Conservation (phyloP, 2,888 invertebrate genomes). For the Acheta domesticus region DNA sequence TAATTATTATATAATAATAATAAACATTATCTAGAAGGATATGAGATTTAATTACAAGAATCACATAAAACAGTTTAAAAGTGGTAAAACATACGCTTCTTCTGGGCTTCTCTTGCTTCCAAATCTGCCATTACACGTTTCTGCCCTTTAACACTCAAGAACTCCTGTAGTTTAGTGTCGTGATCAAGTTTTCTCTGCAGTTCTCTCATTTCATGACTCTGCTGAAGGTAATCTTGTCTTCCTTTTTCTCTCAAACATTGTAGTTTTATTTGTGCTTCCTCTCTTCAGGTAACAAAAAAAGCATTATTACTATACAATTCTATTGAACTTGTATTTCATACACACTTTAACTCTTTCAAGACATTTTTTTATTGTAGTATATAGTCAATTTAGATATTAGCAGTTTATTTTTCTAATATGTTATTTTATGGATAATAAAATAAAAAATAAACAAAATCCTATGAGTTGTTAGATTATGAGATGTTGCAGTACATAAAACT, state of each 20-base stretch:
- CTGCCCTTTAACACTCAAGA: conserved; percentile 80
- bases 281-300: conserved; percentile 39
- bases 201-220: conserved; percentile 80
- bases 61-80: too few relatives aligned
- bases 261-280: conserved; percentile 63
- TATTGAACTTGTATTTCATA: too few relatives aligned
- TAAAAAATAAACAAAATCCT: background rate
- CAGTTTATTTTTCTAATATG: background rate
- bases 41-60: too few relatives aligned
- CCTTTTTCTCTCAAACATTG: conserved; percentile 74
- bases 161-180: conserved; percentile 78
- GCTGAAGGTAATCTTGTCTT: conserved; percentile 65
- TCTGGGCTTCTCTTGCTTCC: conserved; percentile 69
- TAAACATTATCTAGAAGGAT: too few relatives aligned
- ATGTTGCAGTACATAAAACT: too few relatives aligned
- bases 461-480: too few relatives aligned
- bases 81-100: conserved; percentile 48
- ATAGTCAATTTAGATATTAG: background rate
- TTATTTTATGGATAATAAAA: background rate
- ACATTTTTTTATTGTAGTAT: background rate
- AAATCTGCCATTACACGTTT: conserved; percentile 70
- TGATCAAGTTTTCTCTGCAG: conserved; percentile 81
- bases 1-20: too few relatives aligned
- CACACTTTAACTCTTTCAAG: too few relatives aligned
- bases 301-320: too few relatives aligned